phyloP scores from a whole-genome alignment of 1,140 invertebrate genomes.

The Temnothorax nylanderi region DNA sequence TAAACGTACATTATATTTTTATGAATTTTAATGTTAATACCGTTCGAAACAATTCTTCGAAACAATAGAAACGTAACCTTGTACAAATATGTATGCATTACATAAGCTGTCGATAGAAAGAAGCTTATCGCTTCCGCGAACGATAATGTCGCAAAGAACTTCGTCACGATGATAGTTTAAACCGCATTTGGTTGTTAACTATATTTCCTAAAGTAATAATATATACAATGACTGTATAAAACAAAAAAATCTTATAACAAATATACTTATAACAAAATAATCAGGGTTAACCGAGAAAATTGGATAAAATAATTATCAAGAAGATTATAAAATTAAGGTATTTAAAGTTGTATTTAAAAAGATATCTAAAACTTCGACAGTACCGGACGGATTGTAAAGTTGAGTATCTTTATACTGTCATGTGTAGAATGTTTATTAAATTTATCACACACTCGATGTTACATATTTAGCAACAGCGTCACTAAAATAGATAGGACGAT shows the following conservation, averaged over 20 bases:
- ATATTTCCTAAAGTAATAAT: not conserved
- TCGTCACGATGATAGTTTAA: not conserved
- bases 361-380: not conserved
- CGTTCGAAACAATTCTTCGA: not conserved
- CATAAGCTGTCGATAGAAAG: slow-evolving; percentile 38
- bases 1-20: no score
- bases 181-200: not conserved
- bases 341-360: not conserved
- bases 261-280: not conserved
- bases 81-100: slow-evolving; percentile 38
- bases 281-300: not conserved
- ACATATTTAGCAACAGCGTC: slow-evolving; percentile 3
- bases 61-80: slow-evolving; percentile 17
- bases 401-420: not conserved
- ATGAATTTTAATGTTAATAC: not conserved
- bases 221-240: not conserved
- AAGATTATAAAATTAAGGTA: not conserved
- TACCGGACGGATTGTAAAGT: not conserved
- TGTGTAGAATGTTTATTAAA: not conserved
- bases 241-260: no score
- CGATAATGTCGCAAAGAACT: not conserved
- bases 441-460: not conserved
- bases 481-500: slow-evolving; percentile 49
- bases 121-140: slow-evolving; percentile 34
- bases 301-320: slow-evolving; percentile 1